These are phyloP conservation scores for Phrynosoma blainvillii DNA, from an alignment of 2,113 vertebrate species.

Conservation along the genomic window DNA sequence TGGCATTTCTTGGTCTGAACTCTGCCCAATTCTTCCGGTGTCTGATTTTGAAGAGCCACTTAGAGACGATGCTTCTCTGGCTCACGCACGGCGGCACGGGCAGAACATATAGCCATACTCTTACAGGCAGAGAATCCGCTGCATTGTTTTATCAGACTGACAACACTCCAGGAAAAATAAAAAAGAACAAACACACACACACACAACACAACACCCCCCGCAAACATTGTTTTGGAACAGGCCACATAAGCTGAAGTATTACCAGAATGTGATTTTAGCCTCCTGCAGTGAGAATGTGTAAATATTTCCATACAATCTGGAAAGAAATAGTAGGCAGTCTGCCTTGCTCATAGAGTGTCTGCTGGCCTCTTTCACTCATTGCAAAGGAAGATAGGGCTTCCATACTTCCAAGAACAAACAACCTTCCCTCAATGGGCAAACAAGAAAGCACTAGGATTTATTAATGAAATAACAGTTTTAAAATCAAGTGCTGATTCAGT, in stretches of 20 bases:
- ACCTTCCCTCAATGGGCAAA: not conserved
- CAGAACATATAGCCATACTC: not conserved
- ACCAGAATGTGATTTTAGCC: not conserved
- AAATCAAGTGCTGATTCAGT: too few relatives aligned
- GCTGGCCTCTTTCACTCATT: not conserved
- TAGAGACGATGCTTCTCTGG: not conserved
- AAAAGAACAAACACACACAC: too few relatives aligned
- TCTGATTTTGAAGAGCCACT: not conserved
- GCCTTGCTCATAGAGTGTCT: not conserved
- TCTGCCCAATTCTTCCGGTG: not conserved
- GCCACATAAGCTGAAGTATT: not conserved
- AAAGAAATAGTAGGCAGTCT: not conserved
- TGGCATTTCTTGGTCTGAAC: slow-evolving; percentile 28
- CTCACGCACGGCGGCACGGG: fast-evolving
- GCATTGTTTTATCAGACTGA: too few relatives aligned
- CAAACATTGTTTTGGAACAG: not conserved
- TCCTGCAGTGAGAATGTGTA: not conserved
- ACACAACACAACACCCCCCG: too few relatives aligned
- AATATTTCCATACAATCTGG: not conserved
- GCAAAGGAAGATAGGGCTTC: not conserved
- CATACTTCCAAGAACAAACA: not conserved
- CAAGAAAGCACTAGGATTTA: not conserved
- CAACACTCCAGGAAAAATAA: too few relatives aligned
- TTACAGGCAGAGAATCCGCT: not conserved
- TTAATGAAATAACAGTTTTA: too few relatives aligned